Conservation (phyloP, 1,140 invertebrate genomes). For the Magallana angulata region DNA sequence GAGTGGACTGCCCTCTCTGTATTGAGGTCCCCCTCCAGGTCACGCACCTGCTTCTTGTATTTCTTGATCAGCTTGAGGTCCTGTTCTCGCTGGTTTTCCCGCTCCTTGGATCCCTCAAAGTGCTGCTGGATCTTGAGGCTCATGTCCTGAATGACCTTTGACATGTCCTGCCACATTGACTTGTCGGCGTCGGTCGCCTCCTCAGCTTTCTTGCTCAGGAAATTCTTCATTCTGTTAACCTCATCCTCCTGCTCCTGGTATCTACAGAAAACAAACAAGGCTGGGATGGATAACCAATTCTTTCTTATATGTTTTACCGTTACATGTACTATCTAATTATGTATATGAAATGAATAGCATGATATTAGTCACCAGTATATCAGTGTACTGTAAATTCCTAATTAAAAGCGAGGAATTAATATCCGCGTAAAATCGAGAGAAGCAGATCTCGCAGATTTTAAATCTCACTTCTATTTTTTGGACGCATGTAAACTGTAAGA, state of each 20-base stretch:
- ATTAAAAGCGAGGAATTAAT: too few relatives aligned
- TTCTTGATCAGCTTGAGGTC: conserved; percentile 58
- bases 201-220: conserved; percentile 69
- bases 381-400: too few relatives aligned
- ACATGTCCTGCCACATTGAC: conserved; percentile 74
- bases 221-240: conserved; percentile 66
- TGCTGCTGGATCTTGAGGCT: conserved; percentile 70
- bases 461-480: too few relatives aligned
- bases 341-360: too few relatives aligned
- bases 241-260: conserved; percentile 72
- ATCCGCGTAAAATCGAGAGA: too few relatives aligned
- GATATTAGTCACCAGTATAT: too few relatives aligned
- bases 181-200: conserved; percentile 69
- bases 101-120: conserved; percentile 61
- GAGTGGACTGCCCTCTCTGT: conserved; percentile 74
- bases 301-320: not conserved
- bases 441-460: too few relatives aligned
- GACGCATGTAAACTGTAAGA: too few relatives aligned
- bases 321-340: not conserved
- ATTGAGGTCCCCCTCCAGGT: conserved; percentile 69
- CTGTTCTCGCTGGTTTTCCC: conserved; percentile 53
- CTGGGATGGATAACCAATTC: not conserved
- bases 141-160: conserved; percentile 72
- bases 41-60: conserved; percentile 63
- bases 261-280: conserved; percentile 50